A percentile compares a stretch with the other conserved stretches of the same genome.
Evolutionary conservation across 2,888 invertebrate species (phyloP).

Genomic region (Oscheius sp.): DNA sequence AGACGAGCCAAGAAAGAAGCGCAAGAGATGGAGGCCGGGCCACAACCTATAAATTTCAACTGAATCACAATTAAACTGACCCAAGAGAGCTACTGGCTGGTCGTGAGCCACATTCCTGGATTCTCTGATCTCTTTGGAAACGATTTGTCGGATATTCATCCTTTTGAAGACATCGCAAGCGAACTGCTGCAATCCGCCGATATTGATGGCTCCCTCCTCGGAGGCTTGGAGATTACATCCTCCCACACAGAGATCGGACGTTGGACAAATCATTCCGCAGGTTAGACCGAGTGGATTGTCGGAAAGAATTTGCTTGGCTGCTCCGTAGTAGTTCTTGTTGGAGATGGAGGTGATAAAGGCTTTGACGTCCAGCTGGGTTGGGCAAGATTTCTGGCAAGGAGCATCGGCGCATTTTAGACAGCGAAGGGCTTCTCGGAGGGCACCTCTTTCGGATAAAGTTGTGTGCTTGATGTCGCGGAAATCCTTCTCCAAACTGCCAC

Average conservation of each 20-base stretch:
- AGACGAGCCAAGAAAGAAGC: slow-evolving; percentile 92
- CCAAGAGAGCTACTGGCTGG: slow-evolving; percentile 81
- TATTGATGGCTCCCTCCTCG: slow-evolving; percentile 97
- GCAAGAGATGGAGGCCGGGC: slow-evolving; percentile 94
- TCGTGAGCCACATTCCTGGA: slow-evolving; percentile 60
- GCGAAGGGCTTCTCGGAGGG: slow-evolving; percentile 76
- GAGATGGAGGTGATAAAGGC: slow-evolving; percentile 94
- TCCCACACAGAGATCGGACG: slow-evolving; percentile 96
- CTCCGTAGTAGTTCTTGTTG: slow-evolving; percentile 98
- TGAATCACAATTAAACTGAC: slow-evolving; percentile 2
- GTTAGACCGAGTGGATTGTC: slow-evolving; percentile 95
- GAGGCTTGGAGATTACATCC: slow-evolving; percentile 92
- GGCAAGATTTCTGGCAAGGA: slow-evolving; percentile 88
- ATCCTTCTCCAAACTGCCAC: slow-evolving; percentile 80
- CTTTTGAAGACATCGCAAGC: slow-evolving; percentile 90
- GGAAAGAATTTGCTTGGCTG: slow-evolving; percentile 90
- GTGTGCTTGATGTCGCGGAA: slow-evolving; percentile 97
- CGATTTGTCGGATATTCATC: slow-evolving; percentile 89
- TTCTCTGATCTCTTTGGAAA: slow-evolving; percentile 77
- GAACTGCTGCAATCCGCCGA: slow-evolving; percentile 96
- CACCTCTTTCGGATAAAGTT: slow-evolving; percentile 92
- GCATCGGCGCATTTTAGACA: slow-evolving; percentile 69
- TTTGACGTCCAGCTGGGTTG: slow-evolving; percentile 95
- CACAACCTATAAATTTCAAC: slow-evolving; percentile 78
- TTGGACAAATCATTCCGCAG: slow-evolving; percentile 98